Evolutionary conservation across 2,797 vertebrate species (phyloP).

Genomic region (Alauda arvensis): DNA sequence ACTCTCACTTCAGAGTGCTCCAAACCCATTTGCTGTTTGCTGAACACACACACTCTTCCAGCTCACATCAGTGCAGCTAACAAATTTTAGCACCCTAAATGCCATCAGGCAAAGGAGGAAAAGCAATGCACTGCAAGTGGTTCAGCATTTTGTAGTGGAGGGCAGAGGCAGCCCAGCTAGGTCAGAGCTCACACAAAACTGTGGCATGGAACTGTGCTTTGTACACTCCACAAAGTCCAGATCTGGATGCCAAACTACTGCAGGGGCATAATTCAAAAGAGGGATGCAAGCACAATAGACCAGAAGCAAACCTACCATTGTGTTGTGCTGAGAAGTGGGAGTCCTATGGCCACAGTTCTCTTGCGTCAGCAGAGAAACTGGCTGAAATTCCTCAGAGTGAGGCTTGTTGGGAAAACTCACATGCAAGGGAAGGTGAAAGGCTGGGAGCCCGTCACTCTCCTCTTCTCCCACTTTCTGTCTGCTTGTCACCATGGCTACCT

Average conservation of each 20-base stretch:
- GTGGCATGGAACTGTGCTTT: conserved; percentile 12
- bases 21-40: conserved; percentile 33
- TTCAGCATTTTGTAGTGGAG: background rate
- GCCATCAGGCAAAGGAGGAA: conserved; percentile 23
- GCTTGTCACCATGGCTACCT: conserved; percentile 99
- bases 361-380: conserved; percentile 80
- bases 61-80: background rate
- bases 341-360: conserved; percentile 86
- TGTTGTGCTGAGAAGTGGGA: conserved; percentile 85
- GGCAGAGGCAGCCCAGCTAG: background rate
- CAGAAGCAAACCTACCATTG: conserved; percentile 79
- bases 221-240: conserved; percentile 13
- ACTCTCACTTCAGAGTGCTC: conserved; percentile 17
- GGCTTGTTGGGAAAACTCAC: conserved; percentile 94
- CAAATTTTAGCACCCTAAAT: background rate
- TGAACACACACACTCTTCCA: conserved; percentile 10
- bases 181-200: conserved; percentile 39
- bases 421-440: conserved; percentile 98
- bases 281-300: conserved; percentile 61
- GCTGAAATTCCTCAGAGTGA: conserved; percentile 84
- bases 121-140: background rate
- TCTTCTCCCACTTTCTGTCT: conserved; percentile 98
- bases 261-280: conserved; percentile 46
- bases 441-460: conserved; percentile 91
- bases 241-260: conserved; percentile 39